Conservation (phyloP, 23 tunicate genomes). For the Trididemnum miniatum region DNA sequence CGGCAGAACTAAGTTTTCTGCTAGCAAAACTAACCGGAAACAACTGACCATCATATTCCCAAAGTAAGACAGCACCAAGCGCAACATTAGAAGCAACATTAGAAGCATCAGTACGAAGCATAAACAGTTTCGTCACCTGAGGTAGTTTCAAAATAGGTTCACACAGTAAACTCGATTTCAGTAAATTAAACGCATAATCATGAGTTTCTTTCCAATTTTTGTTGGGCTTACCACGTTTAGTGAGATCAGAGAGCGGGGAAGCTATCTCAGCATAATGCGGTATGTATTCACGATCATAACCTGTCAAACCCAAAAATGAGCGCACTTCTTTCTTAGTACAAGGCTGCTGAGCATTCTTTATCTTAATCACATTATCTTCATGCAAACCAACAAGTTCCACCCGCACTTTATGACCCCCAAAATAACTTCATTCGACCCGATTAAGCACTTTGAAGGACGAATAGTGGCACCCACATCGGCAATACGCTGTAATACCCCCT, state of each 20-base stretch:
- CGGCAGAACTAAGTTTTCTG: too few species aligned
- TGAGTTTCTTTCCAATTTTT: too few species aligned
- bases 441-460: neutral
- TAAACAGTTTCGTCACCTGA: too few species aligned
- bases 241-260: neutral
- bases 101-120: too few species aligned
- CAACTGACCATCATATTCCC: too few species aligned
- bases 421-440: neutral
- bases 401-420: neutral
- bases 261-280: neutral
- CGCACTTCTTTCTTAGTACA: neutral
- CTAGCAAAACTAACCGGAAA: too few species aligned
- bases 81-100: too few species aligned
- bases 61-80: too few species aligned
- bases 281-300: neutral
- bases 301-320: neutral
- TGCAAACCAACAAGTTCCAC: neutral
- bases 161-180: too few species aligned
- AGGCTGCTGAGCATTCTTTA: neutral
- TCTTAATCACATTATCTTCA: neutral
- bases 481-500: neutral
- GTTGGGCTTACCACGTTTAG: neutral
- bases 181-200: too few species aligned
- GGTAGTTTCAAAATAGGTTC: too few species aligned
- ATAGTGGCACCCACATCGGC: neutral